Evolutionary conservation across 1,140 invertebrate genomes (phyloP), one percentile per base, ranked within the genome.

Genomic region (Helicoverpa armigera): DNA sequence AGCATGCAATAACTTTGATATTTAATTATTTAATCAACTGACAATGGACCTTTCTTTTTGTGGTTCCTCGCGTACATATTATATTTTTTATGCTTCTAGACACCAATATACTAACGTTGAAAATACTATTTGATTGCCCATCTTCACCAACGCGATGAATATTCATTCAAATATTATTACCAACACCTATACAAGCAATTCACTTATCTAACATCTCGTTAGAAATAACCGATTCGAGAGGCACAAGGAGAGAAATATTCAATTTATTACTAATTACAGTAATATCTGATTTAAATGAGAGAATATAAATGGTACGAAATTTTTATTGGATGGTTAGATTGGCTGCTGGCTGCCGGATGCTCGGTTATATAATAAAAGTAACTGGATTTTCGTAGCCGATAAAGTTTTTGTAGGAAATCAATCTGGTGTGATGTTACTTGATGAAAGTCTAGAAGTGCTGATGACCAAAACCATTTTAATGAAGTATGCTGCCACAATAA

Each of bases 251-350:
- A 77, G 67, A 54, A 65, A 35, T 81, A 81, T 75, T 81, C 65
- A 81, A 81, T 81, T 75, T 58, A 76, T 81, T 81, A 70, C 48
- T 69, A 70, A 81, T 76, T 77, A 81, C 80, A 43, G 29, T 74
- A 80, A 76, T 82, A 72, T 82, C 65, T 60, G 63, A 58, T 70
- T 61, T 67, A 53, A 72, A 70, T 3, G 48, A 70, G 67, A 78
- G 76, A 63, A 82, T 77, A 60, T 74, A 29, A 74, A 61, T 80
- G 48, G 18, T 74, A 80, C 74, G 79, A 81, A 70, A 80, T 80
- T 67, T 35, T 81, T 58, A 73, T 69, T 76, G n/a, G 54, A 60
- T 54, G 4, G 16, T 51, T 60, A 31, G 54, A 79, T 72, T 69
- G 16, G 35, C 31, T 31, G 53, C 35, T n/a, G n/a, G n/a, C 48